phyloP scores from a whole-genome alignment of 1,140 invertebrate species.

The Aphelinus atriplicis region DNA sequence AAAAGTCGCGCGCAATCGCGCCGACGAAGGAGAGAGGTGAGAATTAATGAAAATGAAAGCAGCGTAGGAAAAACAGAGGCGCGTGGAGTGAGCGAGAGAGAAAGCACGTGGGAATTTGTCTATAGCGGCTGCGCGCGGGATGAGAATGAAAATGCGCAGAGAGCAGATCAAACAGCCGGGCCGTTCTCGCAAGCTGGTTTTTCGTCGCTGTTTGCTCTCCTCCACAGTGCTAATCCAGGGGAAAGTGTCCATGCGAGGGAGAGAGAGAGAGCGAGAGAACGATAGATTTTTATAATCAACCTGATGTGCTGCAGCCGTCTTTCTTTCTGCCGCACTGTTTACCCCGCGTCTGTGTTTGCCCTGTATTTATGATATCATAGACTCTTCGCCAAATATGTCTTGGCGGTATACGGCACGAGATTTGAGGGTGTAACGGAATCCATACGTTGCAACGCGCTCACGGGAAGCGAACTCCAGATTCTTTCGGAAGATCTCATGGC shows the following conservation, averaged over 20 bases:
- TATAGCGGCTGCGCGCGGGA: not conserved
- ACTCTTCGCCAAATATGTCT: too few species aligned
- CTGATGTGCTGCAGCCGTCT: not conserved
- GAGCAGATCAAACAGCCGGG: conserved; percentile 8
- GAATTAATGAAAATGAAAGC: conserved; percentile 31
- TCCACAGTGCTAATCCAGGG: too few species aligned
- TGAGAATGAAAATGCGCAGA: conserved; percentile 15
- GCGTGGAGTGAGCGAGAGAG: conserved; percentile 3
- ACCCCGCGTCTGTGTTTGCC: too few species aligned
- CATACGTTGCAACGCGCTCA: too few species aligned
- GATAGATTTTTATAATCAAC: not conserved
- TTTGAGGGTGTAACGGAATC: too few species aligned
- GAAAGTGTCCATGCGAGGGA: too few species aligned
- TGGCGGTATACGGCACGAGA: too few species aligned
- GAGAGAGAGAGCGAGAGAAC: not conserved
- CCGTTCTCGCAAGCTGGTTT: not conserved
- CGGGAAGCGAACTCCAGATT: too few species aligned
- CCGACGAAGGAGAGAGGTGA: not conserved
- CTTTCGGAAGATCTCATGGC: too few species aligned
- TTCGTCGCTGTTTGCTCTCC: not conserved
- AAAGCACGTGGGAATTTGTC: not conserved
- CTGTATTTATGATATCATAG: too few species aligned
- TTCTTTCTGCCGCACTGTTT: too few species aligned
- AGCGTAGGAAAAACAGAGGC: not conserved
- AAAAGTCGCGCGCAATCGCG: not conserved